A percentile compares a stretch with the other conserved stretches of the same genome.
phyloP scores from a whole-genome alignment of 2,797 vertebrate genomes.

The Pangasius mekongensis region DNA sequence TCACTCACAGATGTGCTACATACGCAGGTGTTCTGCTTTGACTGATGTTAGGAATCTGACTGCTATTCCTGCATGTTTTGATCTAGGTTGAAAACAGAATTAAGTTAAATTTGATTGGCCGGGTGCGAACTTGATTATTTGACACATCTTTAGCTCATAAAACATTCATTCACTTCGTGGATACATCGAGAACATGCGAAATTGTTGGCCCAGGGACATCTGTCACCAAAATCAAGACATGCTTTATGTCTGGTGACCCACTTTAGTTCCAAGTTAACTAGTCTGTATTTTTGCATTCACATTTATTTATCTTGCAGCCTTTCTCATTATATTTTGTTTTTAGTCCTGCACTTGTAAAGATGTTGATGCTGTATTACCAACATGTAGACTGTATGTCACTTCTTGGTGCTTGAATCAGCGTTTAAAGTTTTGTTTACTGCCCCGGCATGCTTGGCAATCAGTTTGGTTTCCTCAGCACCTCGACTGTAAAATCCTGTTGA shows the following conservation, averaged over 20 bases:
- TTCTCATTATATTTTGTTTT: not conserved
- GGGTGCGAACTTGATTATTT: not conserved
- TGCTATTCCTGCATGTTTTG: not conserved
- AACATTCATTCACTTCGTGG: not conserved
- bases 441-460: not conserved
- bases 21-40: slow-evolving; percentile 18
- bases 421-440: slow-evolving; percentile 31
- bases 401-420: not conserved
- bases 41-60: not conserved
- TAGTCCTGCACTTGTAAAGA: not conserved
- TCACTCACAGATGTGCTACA: slow-evolving; percentile 10
- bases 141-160: not conserved
- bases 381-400: not conserved
- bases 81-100: not conserved
- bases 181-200: not conserved
- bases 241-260: not conserved
- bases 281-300: not conserved
- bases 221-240: not conserved
- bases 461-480: not conserved
- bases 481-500: slow-evolving; percentile 24
- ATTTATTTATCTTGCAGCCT: not conserved
- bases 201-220: not conserved
- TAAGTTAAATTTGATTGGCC: not conserved
- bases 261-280: not conserved
- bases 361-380: not conserved